These are phyloP conservation scores for Mythimna loreyi DNA, from an alignment of 2,888 invertebrate genomes.

Conservation along the genomic window DNA sequence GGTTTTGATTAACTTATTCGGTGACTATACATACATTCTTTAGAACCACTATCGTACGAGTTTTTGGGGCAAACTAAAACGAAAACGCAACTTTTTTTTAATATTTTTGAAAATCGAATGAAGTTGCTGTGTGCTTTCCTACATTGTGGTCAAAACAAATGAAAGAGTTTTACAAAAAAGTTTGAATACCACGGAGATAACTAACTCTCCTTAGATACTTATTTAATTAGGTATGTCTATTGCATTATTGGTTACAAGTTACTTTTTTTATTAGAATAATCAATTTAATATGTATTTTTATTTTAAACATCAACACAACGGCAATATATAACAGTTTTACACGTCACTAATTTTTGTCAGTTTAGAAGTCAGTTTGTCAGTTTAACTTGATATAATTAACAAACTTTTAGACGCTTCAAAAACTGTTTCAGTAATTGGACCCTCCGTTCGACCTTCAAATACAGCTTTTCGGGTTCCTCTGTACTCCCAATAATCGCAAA, in stretches of 20 bases:
- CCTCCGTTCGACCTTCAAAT: slow-evolving; percentile 1
- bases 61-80: too few species aligned
- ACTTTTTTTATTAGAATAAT: too few species aligned
- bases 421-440: slow-evolving; percentile 3
- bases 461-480: not conserved
- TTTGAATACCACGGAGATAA: not conserved
- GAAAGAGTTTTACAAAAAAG: not conserved
- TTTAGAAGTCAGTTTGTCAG: not conserved
- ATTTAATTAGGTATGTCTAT: too few species aligned
- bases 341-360: too few species aligned
- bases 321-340: too few species aligned
- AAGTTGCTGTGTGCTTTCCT: not conserved
- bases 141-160: not conserved
- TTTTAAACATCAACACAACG: too few species aligned
- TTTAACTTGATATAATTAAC: not conserved
- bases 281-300: too few species aligned
- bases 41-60: too few species aligned
- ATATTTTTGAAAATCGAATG: not conserved
- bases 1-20: too few species aligned
- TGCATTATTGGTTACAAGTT: too few species aligned
- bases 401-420: not conserved
- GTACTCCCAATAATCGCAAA: not conserved
- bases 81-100: not conserved
- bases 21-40: too few species aligned
- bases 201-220: not conserved